Base-by-base conservation (phyloP, 1,140 invertebrate species). In the Caerostris darwini region DNA sequence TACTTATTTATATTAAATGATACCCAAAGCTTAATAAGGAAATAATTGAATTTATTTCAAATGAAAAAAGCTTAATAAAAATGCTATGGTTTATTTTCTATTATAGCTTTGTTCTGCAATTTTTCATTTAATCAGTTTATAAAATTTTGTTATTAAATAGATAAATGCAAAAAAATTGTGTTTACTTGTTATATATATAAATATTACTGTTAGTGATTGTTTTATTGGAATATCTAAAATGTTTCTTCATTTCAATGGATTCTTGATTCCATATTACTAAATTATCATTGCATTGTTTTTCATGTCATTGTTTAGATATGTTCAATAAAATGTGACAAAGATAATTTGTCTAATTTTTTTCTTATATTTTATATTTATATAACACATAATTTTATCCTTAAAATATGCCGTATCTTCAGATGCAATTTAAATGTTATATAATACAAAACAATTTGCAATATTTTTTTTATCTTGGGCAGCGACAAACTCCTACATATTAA, bases 281-380 rank as follows among this genome's bases (percentile, higher is more conserved):
- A 89, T 69, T 56, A 56, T 71, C 87, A 89, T 89, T 89, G 53
- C 56, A 85, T 85, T 89, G 87, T 89, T 89, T 89, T 89, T 89
- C 64, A 69, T 89, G n/a, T 85, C 82, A 85, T 85, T 89, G 53
- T 64, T 71, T 89, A 71, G 67, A 89, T 34, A 57, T 88, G 86
- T 89, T 71, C 87, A 89, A 89, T 89, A 89, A 89, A 89, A 69
- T 69, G 12, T 89, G 61, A 54, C 17, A 54, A 34, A 82, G 34
- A 34, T 34, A 34, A 34, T 34, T 34, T 34, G 34, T 34, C 34
- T 34, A 34, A 34, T 34, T 34, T 34, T 34, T 34, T 2, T 34
- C n/a, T 34, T 34, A 34, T n/a, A n/a, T n/a, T 2, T 34, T 34
- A 34, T 34, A 34, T 34, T 34, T 34, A 34, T 34, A 34, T 34